Conservation (phyloP, 2,888 invertebrate species). For the Brachypterus glaber region DNA sequence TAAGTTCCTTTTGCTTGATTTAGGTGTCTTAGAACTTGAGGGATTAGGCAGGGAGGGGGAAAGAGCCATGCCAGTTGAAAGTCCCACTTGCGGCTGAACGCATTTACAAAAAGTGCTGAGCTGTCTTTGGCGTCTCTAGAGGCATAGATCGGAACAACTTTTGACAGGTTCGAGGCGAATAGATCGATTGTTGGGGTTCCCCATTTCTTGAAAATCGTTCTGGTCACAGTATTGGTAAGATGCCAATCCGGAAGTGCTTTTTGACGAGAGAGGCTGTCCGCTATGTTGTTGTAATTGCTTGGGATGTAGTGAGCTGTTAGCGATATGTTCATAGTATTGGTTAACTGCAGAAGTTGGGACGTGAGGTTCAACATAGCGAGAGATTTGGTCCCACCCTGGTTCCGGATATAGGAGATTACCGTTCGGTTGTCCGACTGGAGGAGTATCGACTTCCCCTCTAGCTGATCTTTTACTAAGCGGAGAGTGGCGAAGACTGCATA, state of each 20-base stretch:
- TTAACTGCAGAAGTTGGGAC: conserved; percentile 8
- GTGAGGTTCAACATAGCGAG: conserved; percentile 5
- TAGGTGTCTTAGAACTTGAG: conserved; percentile 23
- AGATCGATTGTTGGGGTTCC: conserved; percentile 19
- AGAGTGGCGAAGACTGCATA: conserved; percentile 14
- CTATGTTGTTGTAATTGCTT: conserved; percentile 19
- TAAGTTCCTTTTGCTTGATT: conserved; percentile 22
- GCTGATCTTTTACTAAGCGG: background rate
- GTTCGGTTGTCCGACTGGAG: conserved; percentile 21
- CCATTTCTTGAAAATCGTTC: conserved; percentile 18
- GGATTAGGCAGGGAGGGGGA: conserved; percentile 27
- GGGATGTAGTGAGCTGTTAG: conserved; percentile 17
- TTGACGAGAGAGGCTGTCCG: conserved; percentile 19
- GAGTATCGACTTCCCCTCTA: conserved; percentile 11
- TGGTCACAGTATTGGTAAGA: conserved; percentile 10
- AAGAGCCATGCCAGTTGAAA: conserved; percentile 25
- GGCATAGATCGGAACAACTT: conserved; percentile 16
- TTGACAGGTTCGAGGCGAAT: conserved; percentile 18
- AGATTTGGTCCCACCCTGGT: conserved; percentile 12
- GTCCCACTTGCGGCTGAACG: conserved; percentile 20
- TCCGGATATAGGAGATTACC: conserved; percentile 11
- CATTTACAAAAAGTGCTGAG: conserved; percentile 15
- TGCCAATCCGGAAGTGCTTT: conserved; percentile 19
- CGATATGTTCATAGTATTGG: conserved; percentile 10
- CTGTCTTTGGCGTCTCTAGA: conserved; percentile 13